phyloP scores from a whole-genome alignment of 1,140 invertebrate species.

The Hesperophylax magnus region DNA sequence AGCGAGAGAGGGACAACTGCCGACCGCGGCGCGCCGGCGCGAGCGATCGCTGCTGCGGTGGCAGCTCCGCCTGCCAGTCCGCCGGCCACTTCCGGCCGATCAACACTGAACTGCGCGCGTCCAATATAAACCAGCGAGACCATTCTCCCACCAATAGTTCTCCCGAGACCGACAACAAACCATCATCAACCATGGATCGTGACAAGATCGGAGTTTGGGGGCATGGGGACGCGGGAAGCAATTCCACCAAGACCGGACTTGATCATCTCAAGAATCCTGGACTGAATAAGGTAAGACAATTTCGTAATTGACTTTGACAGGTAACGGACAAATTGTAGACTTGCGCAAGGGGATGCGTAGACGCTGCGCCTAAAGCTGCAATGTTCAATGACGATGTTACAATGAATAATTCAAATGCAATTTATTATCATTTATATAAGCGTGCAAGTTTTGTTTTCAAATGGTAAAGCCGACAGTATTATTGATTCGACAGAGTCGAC shows the following conservation, averaged over 20 bases:
- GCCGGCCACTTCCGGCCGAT: slow-evolving; percentile 45
- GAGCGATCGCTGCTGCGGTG: slow-evolving; percentile 13
- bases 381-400: not conserved
- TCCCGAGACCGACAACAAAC: slow-evolving; percentile 21
- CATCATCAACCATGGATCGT: slow-evolving; percentile 67
- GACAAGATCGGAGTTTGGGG: slow-evolving; percentile 77
- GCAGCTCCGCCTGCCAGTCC: slow-evolving; percentile 35
- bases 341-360: slow-evolving; percentile 13
- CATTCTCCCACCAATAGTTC: not conserved
- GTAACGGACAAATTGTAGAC: not conserved
- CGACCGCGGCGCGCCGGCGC: slow-evolving; percentile 17
- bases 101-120: not conserved
- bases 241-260: slow-evolving; percentile 74
- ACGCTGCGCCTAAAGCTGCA: not conserved
- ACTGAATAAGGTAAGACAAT: slow-evolving; percentile 79
- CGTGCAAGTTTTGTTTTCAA: no score
- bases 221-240: slow-evolving; percentile 68
- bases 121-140: slow-evolving; percentile 25
- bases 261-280: slow-evolving; percentile 82
- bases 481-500: no score
- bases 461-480: no score
- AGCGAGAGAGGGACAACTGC: not conserved
- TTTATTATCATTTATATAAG: no score
- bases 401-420: no score
- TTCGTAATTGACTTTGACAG: slow-evolving; percentile 11